Base-by-base conservation (phyloP, 2,797 vertebrate genomes). In the Crocodylus rhombifer region DNA sequence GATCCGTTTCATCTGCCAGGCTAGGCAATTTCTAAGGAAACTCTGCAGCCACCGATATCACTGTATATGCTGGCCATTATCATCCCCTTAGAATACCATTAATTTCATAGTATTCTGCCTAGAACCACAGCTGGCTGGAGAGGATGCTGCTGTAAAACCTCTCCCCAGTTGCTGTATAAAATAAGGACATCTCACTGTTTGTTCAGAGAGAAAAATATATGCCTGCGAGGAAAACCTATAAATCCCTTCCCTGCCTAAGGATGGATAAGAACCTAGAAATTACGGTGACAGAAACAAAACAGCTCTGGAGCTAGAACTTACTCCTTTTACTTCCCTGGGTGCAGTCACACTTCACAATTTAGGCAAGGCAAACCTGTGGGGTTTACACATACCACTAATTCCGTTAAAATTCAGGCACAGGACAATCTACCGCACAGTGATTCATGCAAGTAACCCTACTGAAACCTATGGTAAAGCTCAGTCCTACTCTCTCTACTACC, bases 31-130 rank as follows among this genome's bases (percentile, higher is more conserved):
- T 6, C 62, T 65, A 9, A 21, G 30, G 62, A 5, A 57, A 84
- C 13, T 10, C 57, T 3, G 0, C 56, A 25, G n/a, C 62, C n/a
- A 2, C n/a, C 62, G 4, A 2, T 1, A 12, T 16, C 82, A 62
- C 55, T 58, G 36, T 5, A 71, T 16, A 55, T 60, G 63, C 28
- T 36, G 26, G 11, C 36, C 60, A 14, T 1, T 5, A 51, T 30
- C 23, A 79, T 30, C 87, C 71, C 51, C 12, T 13, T 15, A 14
- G 16, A 56, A 56, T 81, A 77, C 14, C 8, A 56, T 3, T 9
- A 69, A 58, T 11, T 33, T 18, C 3, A 9, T 58, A 62, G 56
- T 2, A 69, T 20, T 20, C 51, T 63, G 78, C 1, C 2, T 36
- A 56, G 61, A 25, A 17, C 7, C 5, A n/a, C 65, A 86, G 26